phyloP scores from a whole-genome alignment of 1,140 invertebrate genomes.

The Hypsibius dujardini region DNA sequence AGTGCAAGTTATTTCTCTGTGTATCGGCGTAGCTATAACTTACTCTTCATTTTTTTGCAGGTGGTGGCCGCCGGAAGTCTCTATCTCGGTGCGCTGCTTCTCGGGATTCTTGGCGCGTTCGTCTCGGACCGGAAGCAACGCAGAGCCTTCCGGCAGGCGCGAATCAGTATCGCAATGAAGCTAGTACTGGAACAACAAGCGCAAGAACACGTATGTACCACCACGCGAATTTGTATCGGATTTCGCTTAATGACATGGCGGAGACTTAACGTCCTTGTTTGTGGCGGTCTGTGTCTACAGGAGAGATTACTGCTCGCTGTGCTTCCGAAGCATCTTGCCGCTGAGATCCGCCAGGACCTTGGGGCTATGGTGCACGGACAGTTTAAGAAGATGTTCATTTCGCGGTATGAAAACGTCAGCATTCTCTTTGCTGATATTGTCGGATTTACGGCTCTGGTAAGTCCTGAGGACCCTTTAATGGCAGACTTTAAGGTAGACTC shows the following conservation, averaged over 20 bases:
- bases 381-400: slow-evolving; percentile 95
- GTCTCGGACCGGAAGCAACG: slow-evolving; percentile 68
- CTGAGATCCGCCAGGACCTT: slow-evolving; percentile 76
- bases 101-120: slow-evolving; percentile 59
- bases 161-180: slow-evolving; percentile 73
- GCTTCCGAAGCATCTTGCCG: slow-evolving; percentile 77
- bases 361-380: slow-evolving; percentile 64
- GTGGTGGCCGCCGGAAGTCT: slow-evolving; percentile 22
- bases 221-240: neutral
- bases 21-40: too few species aligned
- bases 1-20: too few species aligned
- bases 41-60: slow-evolving; percentile 11
- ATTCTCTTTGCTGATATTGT: slow-evolving; percentile 59
- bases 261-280: too few species aligned
- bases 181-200: slow-evolving; percentile 78
- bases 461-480: neutral
- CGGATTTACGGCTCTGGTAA: slow-evolving; percentile 55
- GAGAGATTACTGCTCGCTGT: slow-evolving; percentile 74
- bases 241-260: too few species aligned
- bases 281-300: slow-evolving; percentile 37
- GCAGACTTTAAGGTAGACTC: too few species aligned
- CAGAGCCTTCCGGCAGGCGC: slow-evolving; percentile 68
- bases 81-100: slow-evolving; percentile 24
- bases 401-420: slow-evolving; percentile 78
- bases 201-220: slow-evolving; percentile 53